Conservation (phyloP, 1,140 invertebrate genomes). For the Atta cephalotes region DNA sequence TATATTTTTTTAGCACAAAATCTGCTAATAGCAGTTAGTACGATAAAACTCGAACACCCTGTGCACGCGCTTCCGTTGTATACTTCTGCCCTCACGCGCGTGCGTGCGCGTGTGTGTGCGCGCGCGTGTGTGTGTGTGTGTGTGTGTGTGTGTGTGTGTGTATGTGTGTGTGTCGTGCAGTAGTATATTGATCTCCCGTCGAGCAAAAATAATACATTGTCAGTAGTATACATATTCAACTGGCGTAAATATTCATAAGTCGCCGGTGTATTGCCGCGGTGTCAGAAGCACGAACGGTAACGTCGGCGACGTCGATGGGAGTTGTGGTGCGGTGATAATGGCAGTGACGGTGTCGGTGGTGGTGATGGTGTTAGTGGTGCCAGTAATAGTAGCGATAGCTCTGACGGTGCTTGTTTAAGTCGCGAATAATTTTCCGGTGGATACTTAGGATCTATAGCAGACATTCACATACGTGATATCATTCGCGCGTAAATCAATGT, state of each 20-base stretch:
- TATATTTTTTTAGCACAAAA: background rate
- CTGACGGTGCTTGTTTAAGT: slow-evolving; percentile 67
- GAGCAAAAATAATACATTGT: slow-evolving; percentile 85
- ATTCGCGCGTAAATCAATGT: slow-evolving; percentile 36
- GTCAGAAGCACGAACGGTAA: slow-evolving; percentile 66
- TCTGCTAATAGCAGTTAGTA: background rate
- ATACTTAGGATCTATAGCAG: slow-evolving; percentile 25
- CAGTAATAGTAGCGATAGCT: slow-evolving; percentile 59
- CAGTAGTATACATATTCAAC: slow-evolving; percentile 83
- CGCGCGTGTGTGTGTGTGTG: slow-evolving; percentile 24
- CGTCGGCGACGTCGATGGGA: slow-evolving; percentile 37
- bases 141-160: background rate
- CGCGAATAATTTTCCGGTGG: slow-evolving; percentile 64
- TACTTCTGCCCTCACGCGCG: background rate
- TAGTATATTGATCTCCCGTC: slow-evolving; percentile 82
- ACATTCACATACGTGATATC: slow-evolving; percentile 3
- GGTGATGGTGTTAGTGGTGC: slow-evolving; percentile 49
- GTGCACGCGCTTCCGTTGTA: slow-evolving; percentile 10
- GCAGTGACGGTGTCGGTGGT: slow-evolving; percentile 44
- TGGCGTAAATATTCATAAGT: slow-evolving; percentile 85
- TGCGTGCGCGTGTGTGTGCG: slow-evolving; percentile 53
- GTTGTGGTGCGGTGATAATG: slow-evolving; percentile 45
- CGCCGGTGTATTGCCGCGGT: slow-evolving; percentile 77
- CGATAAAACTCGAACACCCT: background rate
- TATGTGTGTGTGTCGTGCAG: slow-evolving; percentile 57